phyloP scores from a whole-genome alignment of 2,113 vertebrate genomes.

The Rhombomys opimus region DNA sequence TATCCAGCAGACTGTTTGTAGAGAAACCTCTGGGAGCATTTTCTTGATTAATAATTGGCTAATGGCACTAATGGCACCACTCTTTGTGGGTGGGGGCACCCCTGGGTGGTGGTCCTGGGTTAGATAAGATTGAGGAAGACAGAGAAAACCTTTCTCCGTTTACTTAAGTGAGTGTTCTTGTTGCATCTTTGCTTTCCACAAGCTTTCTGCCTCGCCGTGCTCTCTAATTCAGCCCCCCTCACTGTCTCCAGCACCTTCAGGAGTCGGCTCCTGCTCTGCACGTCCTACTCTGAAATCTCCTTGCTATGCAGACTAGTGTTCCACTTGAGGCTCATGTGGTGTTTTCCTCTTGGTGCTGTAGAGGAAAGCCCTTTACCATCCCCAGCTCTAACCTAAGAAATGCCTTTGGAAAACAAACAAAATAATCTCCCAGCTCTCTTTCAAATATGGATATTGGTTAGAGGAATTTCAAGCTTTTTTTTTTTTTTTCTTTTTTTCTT shows the following conservation, averaged over 20 bases:
- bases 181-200: background rate
- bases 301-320: background rate
- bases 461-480: constrained; percentile 16
- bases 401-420: background rate
- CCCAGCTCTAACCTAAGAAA: background rate
- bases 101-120: background rate
- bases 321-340: constrained; percentile 2
- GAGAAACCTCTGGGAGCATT: background rate
- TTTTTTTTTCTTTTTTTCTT: no score
- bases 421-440: background rate
- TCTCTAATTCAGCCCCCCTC: background rate
- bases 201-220: background rate
- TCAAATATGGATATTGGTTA: constrained; percentile 22
- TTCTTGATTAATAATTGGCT: background rate
- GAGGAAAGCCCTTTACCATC: background rate
- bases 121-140: background rate
- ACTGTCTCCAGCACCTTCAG: background rate
- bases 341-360: background rate
- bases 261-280: no score
- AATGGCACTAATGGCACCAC: background rate
- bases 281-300: background rate
- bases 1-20: background rate
- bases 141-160: background rate
- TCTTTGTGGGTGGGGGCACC: background rate
- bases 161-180: background rate